Evolutionary conservation across 1,140 invertebrate species (phyloP), one percentile per base, ranked within the genome.

Genomic region (Conopomorpha cramerella): DNA sequence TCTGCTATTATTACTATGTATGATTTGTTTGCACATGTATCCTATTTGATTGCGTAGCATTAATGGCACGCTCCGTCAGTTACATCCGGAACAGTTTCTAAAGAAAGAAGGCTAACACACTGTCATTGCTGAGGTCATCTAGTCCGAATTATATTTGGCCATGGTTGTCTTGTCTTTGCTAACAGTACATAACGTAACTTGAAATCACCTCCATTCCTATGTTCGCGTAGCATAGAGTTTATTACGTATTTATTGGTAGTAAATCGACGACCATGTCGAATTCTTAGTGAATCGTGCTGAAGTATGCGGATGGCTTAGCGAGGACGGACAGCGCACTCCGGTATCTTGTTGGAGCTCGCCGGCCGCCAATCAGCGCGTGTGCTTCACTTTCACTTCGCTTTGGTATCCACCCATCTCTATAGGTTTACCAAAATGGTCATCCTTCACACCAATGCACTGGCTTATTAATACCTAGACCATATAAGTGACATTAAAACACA

Each of bases 301-400:
- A 67, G 67, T 66, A 74, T 72, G 65, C 65, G 65, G 70, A 74
- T n/a, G n/a, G n/a, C n/a, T n/a, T n/a, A n/a, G n/a, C n/a, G n/a
- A n/a, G n/a, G n/a, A n/a, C n/a, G n/a, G n/a, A n/a, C 66, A 61
- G 51, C 51, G 30, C 30, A 15, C 12, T 46, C 54, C 65, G 63
- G 67, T 66, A 65, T 73, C 68, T 70, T 73, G 68, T 73, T 73
- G 66, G 66, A 59, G 63, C 60, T 65, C n/a, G 51, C 57, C 54
- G 45, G 48, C 41, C 34, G 34, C 6, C 16, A 56, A 61, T 67
- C 51, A 51, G 66, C 52, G 51, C 59, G 61, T 58, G 54, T 50
- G 57, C 49, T 65, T 71, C 61, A 74, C 70, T 74, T 74, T 74
- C 70, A 74, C 66, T 74, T 71, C 51, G 48, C 48, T 46, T n/a